Evolutionary conservation across 2,113 vertebrate genomes (phyloP).

Genomic region (Scatophagus argus): DNA sequence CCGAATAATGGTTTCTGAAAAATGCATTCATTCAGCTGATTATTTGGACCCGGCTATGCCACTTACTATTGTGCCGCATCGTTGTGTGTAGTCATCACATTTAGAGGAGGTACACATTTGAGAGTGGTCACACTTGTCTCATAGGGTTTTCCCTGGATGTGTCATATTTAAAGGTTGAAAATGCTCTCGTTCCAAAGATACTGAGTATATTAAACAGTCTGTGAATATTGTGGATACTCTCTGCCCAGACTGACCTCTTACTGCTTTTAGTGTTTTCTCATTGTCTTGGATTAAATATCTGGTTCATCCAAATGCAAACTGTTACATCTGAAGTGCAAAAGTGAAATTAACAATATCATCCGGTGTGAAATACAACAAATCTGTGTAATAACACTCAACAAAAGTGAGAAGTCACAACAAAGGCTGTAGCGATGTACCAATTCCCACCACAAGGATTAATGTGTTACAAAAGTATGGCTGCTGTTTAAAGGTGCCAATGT

Average conservation of each 20-base stretch:
- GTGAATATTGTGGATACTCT: conserved; percentile 36
- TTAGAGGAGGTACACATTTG: conserved; percentile 70
- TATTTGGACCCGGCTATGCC: conserved; percentile 77
- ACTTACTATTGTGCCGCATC: conserved; percentile 71
- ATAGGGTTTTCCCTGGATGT: conserved; percentile 63
- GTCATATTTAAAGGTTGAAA: conserved; percentile 71
- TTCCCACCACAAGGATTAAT: not conserved
- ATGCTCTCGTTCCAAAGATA: conserved; percentile 47
- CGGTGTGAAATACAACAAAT: not conserved
- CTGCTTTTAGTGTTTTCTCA: conserved; percentile 5
- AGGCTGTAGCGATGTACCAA: not conserved
- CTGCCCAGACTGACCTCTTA: conserved; percentile 58
- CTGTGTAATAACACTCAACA: not conserved
- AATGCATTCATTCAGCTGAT: conserved; percentile 82
- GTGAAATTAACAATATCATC: not conserved
- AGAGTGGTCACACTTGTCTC: conserved; percentile 76
- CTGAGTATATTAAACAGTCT: conserved; percentile 40
- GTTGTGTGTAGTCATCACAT: conserved; percentile 79
- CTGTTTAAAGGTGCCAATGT: not conserved
- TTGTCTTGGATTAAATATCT: conserved; percentile 17
- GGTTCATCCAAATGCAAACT: not conserved
- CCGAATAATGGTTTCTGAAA: conserved; percentile 80
- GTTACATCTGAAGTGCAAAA: not conserved
- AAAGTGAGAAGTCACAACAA: not conserved
- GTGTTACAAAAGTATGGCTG: not conserved